Evolutionary conservation across 2,113 vertebrate genomes (phyloP), one percentile per base, ranked within the genome.

Genomic region (Dromaius novaehollandiae): DNA sequence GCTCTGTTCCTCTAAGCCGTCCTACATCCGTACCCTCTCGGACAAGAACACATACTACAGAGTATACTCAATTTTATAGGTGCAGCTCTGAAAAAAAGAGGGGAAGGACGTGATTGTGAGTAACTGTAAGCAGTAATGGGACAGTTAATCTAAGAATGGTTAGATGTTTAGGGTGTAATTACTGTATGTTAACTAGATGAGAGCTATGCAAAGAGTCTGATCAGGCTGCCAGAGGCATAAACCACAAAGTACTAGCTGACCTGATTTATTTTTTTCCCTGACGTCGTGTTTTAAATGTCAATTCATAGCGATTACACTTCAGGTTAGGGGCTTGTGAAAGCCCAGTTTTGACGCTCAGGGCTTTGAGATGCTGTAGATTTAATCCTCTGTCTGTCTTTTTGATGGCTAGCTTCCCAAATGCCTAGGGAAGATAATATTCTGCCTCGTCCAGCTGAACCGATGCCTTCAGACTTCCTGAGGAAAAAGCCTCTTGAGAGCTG

Each of bases 191-290:
- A 96, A 78, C 36, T 56, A 81, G 73, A 93, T 95, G 95, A 92
- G 85, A 92, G 71, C 81, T 96, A 25, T 78, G 64, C 73, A 95
- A 53, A 88, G 74, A 94, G 65, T 50, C 84, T 95, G 89, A 90
- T 95, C 66, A 96, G 65, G 40, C 81, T 96, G 91, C 82, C 88
- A 93, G 92, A 88, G 85, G 85, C 93, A 88, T 90, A 90, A 95
- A 89, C 96, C 89, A 85, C 95, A 87, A 64, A 90, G 71, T 90
- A 82, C 36, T 93, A 53, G 51, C 95, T 94, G 82, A 65, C 64
- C 88, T 94, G 85, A 89, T 86, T 88, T 93, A 30, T 85, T 90
- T 93, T 88, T 93, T 73, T 28, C 65, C 53, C 53, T 68, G 44
- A 94, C 40, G 6, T 87, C 25, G 16, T 83, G 63, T 94, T 96